Base-by-base conservation (phyloP, 2,113 vertebrate species). In the Phaethon lepturus region DNA sequence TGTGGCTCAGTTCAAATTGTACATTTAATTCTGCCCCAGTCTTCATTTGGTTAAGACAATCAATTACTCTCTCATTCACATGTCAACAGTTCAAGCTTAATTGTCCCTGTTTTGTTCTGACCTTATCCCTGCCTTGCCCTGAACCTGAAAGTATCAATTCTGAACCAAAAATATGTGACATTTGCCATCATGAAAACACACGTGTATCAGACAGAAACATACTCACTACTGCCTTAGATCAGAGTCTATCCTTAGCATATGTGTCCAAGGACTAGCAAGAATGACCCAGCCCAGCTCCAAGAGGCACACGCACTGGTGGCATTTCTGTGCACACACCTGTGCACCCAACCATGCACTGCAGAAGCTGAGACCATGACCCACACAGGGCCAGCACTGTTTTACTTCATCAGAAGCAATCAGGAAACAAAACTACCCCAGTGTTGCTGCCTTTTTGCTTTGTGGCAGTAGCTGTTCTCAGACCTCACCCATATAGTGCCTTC, bases 261-360 rank as follows among this genome's bases (percentile, higher is more conserved):
- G 7, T 19, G 29, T 17, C n/a, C 79, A 22, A 63, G 72, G 72
- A 29, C 19, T 19, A 31, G 19, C 13, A 25, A 42, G n/a, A 64
- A 22, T 42, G 56, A n/a, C 9, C 49, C 49, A 53, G 45, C 22
- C 35, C 60, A 50, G 31, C 52, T 23, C 52, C 1, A 5, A 50
- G 68, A 73, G 13, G 14, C 33, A 52, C 25, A 9, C 0, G 6
- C 17, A 9, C 42, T 26, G 17, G 14, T 11, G n/a, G 31, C n/a
- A 31, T 29, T 49, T 47, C 72, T 50, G 9, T 8, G 53, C 10
- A 3, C 15, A 6, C 28, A 6, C 7, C 16, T 24, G 9, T 1
- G 9, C 4, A 8, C 56, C 15, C 56, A 63, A 4, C n/a, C 35
- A 10, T 0, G 1, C 3, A 1, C 22, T 25, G 31, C 22, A 22